These are phyloP conservation scores for Coelopa pilipes DNA, from an alignment of 2,888 invertebrate species.

Conservation along the genomic window DNA sequence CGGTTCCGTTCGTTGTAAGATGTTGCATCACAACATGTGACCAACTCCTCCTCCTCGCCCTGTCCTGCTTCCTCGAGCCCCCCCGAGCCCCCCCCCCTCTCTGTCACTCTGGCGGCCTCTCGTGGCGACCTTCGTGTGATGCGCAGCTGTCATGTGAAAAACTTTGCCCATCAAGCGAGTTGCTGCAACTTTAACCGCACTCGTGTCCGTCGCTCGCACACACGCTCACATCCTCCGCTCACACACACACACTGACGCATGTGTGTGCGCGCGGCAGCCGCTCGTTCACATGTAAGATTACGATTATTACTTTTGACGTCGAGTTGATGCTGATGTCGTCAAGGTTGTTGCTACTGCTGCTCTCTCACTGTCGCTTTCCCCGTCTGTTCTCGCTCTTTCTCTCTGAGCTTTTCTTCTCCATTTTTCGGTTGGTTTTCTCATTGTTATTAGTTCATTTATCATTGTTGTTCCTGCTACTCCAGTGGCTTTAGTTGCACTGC, in stretches of 20 bases:
- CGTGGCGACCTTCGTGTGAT: background rate
- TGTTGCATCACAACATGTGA: no score
- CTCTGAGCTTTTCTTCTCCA: no score
- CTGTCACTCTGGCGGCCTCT: background rate
- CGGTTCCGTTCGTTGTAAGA: no score
- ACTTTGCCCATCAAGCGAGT: background rate
- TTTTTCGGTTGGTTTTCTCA: no score
- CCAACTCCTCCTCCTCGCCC: no score
- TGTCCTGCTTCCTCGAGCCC: no score
- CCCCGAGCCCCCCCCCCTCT: background rate
- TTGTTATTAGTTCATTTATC: no score
- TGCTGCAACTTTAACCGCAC: constrained; percentile 16
- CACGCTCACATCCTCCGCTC: background rate
- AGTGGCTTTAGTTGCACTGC: no score
- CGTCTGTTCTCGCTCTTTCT: no score
- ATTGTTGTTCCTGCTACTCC: no score
- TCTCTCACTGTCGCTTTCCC: no score
- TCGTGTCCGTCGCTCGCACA: background rate
- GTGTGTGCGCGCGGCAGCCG: background rate
- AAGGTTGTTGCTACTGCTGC: constrained; percentile 6
- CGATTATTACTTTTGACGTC: constrained; percentile 11
- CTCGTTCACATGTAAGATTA: background rate
- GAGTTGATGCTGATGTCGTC: constrained; percentile 20
- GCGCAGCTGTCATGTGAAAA: constrained; percentile 5
- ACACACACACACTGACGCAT: background rate